These are phyloP conservation scores for Spongilla lacustris DNA, from an alignment of 37 sponge, comb jelly and placozoan species.

Conservation along the genomic window DNA sequence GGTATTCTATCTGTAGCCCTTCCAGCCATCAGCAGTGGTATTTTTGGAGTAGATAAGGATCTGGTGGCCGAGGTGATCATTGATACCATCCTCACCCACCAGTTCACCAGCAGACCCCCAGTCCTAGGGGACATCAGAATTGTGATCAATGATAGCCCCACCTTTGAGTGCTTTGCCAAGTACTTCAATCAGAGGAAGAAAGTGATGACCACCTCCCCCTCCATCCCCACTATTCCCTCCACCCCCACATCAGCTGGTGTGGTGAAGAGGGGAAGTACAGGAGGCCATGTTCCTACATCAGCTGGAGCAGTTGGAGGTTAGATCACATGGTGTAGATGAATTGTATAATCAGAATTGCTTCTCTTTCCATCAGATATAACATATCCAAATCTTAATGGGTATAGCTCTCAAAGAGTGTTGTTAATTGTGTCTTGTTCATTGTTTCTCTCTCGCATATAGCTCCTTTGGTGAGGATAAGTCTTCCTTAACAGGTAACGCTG, in stretches of 20 bases:
- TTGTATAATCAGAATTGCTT: no score
- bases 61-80: slow-evolving; percentile 33
- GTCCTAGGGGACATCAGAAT: slow-evolving; percentile 70
- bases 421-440: no score
- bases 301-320: background rate
- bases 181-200: background rate
- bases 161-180: slow-evolving; percentile 31
- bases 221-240: no score
- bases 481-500: no score
- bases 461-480: no score
- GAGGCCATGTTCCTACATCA: background rate
- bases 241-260: no score
- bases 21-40: slow-evolving; percentile 79
- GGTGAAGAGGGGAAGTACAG: background rate
- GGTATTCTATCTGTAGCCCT: slow-evolving; percentile 54
- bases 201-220: background rate
- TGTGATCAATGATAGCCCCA: slow-evolving; percentile 68
- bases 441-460: no score
- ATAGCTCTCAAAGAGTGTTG: no score
- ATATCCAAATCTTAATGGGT: no score
- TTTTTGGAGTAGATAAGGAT: slow-evolving; percentile 58
- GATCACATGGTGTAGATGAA: background rate
- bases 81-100: slow-evolving; percentile 38
- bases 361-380: no score
- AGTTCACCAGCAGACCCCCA: slow-evolving; percentile 22